Evolutionary conservation across 2,113 vertebrate species (phyloP), one percentile per base, ranked within the genome.

Genomic region (Phaethornis superciliosus): DNA sequence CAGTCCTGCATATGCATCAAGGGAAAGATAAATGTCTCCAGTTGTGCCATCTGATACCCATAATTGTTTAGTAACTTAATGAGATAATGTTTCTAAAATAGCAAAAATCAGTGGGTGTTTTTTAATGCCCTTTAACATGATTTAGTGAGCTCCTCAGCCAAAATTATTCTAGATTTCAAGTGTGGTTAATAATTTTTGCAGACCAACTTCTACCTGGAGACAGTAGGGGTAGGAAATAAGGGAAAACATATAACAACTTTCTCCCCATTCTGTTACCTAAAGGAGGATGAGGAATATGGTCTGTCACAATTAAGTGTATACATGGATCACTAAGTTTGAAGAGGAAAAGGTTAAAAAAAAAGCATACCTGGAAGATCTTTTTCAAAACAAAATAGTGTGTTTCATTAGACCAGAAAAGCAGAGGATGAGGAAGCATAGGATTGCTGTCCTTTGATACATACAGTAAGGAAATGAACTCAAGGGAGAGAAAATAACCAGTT

Each of bases 61-160:
- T 93, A 96, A 96, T 78, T 94, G 46, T 91, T 93, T 93, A 89
- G 81, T 63, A 79, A 90, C 78, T 70, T 96, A 95, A 96, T 90
- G 89, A 96, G 82, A 95, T 88, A 80, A 91, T 91, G 75, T 85
- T 91, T 94, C 86, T 93, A 82, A 94, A 95, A 11, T 64, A 90
- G 51, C 47, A 94, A 88, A 93, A 95, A 86, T 12, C 79, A 68
- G 63, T 92, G 52, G 91, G 78, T 71, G 71, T 72, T 85, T 94
- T 96, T 78, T 23, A 81, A 37, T 4, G 9, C 47, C 44, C 55
- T 88, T 85, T 92, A 90, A 84, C 54, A 24, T 11, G 46, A 95
- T 92, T 85, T 86, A 81, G 60, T 68, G 55, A 91, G 67, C 26
- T 87, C 88, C 91, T 85, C 58, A 67, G 30, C 24, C 70, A 13